These are phyloP conservation scores for Euura lappo DNA, from an alignment of 1,140 invertebrate species.

Conservation along the genomic window DNA sequence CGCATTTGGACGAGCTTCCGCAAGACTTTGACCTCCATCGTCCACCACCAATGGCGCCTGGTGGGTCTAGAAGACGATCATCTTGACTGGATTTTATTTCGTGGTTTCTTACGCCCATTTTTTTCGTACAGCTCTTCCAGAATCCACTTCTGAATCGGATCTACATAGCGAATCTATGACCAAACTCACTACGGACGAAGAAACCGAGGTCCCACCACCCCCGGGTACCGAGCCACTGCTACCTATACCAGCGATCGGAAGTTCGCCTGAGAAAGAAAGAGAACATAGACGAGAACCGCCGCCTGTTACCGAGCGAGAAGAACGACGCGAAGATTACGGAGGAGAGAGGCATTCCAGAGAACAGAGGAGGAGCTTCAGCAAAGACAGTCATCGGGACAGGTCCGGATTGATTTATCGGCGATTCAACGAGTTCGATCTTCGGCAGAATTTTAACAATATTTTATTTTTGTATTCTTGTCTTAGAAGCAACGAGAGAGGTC, in stretches of 20 bases:
- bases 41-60: slow-evolving; percentile 22
- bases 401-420: slow-evolving; percentile 21
- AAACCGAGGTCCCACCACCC: slow-evolving; percentile 55
- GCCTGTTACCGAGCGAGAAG: slow-evolving; percentile 29
- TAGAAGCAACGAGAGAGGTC: slow-evolving; percentile 47
- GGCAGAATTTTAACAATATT: not conserved
- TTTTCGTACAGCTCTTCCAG: slow-evolving; percentile 33
- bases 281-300: slow-evolving; percentile 15
- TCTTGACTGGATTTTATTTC: slow-evolving; percentile 10
- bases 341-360: slow-evolving; percentile 49
- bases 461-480: slow-evolving; percentile 12
- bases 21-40: not conserved
- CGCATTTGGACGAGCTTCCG: not conserved
- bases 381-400: slow-evolving; percentile 55
- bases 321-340: slow-evolving; percentile 29
- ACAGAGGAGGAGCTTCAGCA: slow-evolving; percentile 52
- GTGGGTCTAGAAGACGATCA: slow-evolving; percentile 26
- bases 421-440: slow-evolving; percentile 12
- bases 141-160: slow-evolving; percentile 42
- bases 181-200: slow-evolving; percentile 47
- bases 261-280: slow-evolving; percentile 23
- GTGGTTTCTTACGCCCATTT: slow-evolving; percentile 1
- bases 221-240: slow-evolving; percentile 57
- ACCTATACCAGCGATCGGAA: slow-evolving; percentile 49
- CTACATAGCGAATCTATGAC: slow-evolving; percentile 38